Evolutionary conservation across 2,113 vertebrate genomes (phyloP).

Genomic region (Eublepharis macularius): DNA sequence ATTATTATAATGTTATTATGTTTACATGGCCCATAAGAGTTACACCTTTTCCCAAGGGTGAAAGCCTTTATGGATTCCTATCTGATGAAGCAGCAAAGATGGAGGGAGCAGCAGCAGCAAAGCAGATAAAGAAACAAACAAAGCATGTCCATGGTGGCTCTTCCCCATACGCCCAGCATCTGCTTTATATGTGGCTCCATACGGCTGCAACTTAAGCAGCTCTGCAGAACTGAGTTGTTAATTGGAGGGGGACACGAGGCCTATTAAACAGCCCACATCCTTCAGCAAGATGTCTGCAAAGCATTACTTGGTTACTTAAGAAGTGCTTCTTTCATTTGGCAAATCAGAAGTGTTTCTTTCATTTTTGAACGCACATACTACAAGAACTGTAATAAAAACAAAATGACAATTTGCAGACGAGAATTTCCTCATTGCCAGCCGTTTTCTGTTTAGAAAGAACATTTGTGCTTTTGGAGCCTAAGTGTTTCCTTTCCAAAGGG

Average conservation of each 20-base stretch:
- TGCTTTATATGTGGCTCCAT: background rate
- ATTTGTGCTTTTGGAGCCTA: background rate
- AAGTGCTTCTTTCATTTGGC: background rate
- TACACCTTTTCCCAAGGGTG: no score
- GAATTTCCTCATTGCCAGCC: slow-evolving; percentile 7
- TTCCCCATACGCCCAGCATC: background rate
- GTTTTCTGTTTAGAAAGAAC: slow-evolving; percentile 36
- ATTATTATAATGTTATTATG: no score
- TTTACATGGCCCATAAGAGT: no score
- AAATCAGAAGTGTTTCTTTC: slow-evolving; percentile 13
- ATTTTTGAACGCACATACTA: slow-evolving; percentile 26
- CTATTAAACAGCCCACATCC: background rate
- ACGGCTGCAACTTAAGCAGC: background rate
- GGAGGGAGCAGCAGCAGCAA: background rate
- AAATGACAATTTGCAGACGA: background rate
- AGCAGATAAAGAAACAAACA: background rate
- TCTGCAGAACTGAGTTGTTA: background rate
- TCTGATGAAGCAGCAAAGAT: background rate
- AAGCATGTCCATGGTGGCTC: background rate
- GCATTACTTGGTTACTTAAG: background rate
- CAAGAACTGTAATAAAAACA: background rate
- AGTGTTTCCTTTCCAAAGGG: slow-evolving; percentile 2
- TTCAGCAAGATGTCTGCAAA: background rate
- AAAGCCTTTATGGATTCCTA: background rate
- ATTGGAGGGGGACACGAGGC: background rate